phyloP scores from a whole-genome alignment of 2,113 vertebrate species.

The Charadrius vociferus region DNA sequence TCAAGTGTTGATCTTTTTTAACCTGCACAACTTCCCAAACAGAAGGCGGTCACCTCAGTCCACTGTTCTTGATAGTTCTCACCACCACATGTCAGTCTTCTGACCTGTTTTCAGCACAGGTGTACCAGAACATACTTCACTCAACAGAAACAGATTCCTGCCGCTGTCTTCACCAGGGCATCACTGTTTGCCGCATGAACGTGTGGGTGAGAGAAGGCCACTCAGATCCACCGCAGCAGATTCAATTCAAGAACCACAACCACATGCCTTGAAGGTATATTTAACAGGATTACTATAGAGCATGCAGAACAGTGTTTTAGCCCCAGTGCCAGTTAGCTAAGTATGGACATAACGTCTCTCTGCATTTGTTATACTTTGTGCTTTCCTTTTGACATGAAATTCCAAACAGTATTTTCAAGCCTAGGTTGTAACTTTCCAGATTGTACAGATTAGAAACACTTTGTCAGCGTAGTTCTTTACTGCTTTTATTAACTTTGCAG shows the following conservation, averaged over 20 bases:
- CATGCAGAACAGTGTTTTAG: neutral
- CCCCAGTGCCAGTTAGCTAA: neutral
- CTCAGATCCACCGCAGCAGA: neutral
- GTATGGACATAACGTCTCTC: rapidly evolving
- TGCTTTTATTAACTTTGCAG: neutral
- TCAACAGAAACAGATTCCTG: neutral
- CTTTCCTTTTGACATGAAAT: neutral
- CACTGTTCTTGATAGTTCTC: neutral
- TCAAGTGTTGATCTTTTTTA: neutral
- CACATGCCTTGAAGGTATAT: rapidly evolving
- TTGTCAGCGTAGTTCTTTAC: neutral
- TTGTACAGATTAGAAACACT: neutral
- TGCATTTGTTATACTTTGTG: neutral
- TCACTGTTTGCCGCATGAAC: neutral
- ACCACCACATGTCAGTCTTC: neutral
- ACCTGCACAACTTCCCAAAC: rapidly evolving
- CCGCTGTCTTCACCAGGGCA: neutral
- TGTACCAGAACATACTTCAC: neutral
- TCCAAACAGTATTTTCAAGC: neutral
- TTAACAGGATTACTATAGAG: neutral
- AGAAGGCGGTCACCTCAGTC: neutral
- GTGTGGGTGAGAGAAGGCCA: neutral
- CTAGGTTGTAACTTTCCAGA: neutral
- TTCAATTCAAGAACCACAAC: neutral
- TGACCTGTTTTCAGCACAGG: neutral